These are phyloP conservation scores for Lasioglossum vierecki DNA, from an alignment of 2,888 invertebrate species.

Conservation along the genomic window DNA sequence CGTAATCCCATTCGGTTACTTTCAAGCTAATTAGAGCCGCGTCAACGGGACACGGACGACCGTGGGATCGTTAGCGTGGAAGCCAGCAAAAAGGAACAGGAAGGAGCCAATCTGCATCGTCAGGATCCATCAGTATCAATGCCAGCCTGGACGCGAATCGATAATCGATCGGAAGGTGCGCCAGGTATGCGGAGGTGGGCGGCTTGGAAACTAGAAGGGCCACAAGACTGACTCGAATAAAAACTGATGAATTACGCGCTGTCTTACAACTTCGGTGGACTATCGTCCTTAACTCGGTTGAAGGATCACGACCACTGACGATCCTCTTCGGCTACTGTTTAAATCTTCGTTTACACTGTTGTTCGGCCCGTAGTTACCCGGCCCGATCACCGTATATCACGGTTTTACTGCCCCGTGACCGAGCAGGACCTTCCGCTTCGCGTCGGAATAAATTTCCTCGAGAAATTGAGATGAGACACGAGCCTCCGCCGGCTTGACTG, in stretches of 20 bases:
- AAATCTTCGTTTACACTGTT: slow-evolving; percentile 58
- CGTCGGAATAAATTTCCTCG: slow-evolving; percentile 4
- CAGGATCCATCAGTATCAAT: slow-evolving; percentile 52
- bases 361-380: slow-evolving; percentile 29
- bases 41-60: not conserved
- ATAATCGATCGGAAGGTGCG: slow-evolving; percentile 66
- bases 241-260: slow-evolving; percentile 52
- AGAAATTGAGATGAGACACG: slow-evolving; percentile 29
- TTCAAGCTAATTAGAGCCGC: slow-evolving; percentile 25
- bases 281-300: slow-evolving; percentile 42
- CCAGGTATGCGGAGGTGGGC: slow-evolving; percentile 56
- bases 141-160: slow-evolving; percentile 41
- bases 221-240: slow-evolving; percentile 24
- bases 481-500: not conserved
- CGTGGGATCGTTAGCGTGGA: not conserved
- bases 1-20: not conserved
- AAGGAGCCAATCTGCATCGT: slow-evolving; percentile 21
- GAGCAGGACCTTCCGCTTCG: slow-evolving; percentile 26
- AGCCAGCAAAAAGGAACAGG: not conserved
- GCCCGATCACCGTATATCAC: slow-evolving; percentile 51
- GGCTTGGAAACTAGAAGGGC: slow-evolving; percentile 22
- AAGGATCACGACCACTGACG: slow-evolving; percentile 51
- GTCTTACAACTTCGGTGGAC: slow-evolving; percentile 40
- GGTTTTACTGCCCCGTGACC: slow-evolving; percentile 40
- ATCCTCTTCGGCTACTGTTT: slow-evolving; percentile 56